Conservation (phyloP, 2,113 vertebrate species). For the Struthio camelus region DNA sequence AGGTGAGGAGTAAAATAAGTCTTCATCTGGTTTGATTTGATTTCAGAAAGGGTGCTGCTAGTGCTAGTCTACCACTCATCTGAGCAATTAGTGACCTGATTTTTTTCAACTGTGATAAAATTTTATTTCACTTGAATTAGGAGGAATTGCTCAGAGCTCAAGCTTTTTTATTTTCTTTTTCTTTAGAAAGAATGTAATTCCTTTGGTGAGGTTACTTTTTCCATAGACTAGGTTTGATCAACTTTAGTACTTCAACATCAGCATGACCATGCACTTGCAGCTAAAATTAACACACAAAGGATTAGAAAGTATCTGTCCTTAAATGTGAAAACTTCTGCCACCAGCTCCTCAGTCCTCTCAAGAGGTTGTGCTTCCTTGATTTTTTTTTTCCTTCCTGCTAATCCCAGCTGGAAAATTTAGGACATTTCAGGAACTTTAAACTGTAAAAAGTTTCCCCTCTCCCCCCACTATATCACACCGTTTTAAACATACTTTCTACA, state of each 20-base stretch:
- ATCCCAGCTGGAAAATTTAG: neutral
- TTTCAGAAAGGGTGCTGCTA: neutral
- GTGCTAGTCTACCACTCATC: neutral
- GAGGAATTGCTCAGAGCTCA: neutral
- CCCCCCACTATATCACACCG: neutral
- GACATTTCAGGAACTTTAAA: neutral
- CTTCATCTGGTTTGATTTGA: neutral
- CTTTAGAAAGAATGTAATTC: neutral
- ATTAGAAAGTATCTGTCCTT: neutral
- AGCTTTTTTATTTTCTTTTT: rapidly evolving
- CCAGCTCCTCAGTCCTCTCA: neutral
- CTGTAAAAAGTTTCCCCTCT: neutral
- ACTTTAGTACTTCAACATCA: neutral
- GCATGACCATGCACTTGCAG: neutral
- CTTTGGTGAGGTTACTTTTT: neutral
- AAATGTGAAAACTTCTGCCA: neutral
- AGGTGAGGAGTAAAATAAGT: neutral
- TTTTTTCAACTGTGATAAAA: neutral
- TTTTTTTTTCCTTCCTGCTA: neutral
- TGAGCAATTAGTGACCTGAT: neutral
- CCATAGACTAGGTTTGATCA: neutral
- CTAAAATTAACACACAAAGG: neutral
- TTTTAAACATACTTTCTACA: neutral
- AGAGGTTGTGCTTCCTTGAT: rapidly evolving
- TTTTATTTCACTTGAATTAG: neutral